These are phyloP conservation scores for Lepilemur ruficaudatus DNA, from an alignment of 2,797 vertebrate genomes.

Conservation along the genomic window DNA sequence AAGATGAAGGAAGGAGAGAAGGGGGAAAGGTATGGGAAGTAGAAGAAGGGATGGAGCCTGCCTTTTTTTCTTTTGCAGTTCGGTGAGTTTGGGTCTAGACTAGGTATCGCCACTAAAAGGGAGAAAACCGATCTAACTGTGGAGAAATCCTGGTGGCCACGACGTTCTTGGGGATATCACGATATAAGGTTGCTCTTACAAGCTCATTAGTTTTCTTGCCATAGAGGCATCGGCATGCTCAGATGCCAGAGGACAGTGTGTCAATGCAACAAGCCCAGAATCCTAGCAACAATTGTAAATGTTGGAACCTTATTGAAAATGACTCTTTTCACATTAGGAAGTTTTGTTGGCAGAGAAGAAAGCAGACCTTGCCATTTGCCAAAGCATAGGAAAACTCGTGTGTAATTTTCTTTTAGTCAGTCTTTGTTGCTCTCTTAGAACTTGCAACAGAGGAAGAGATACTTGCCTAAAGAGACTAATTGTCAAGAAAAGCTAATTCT, in stretches of 20 bases:
- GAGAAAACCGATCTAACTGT: neutral
- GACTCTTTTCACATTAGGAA: constrained; percentile 43
- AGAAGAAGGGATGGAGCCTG: neutral
- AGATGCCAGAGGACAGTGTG: constrained; percentile 18
- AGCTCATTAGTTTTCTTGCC: constrained; percentile 35
- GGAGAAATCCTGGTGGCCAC: neutral
- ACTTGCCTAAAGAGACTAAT: neutral
- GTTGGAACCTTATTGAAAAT: constrained; percentile 42
- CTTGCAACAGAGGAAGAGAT: neutral
- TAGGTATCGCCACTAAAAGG: neutral
- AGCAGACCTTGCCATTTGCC: constrained; percentile 36
- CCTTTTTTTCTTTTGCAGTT: neutral
- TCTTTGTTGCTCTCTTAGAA: neutral
- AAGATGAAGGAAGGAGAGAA: neutral
- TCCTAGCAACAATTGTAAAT: constrained; percentile 43
- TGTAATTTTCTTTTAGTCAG: neutral
- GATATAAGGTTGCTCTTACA: neutral
- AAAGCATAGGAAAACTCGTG: neutral
- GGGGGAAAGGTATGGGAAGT: neutral
- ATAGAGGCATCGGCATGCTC: neutral
- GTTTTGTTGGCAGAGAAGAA: constrained; percentile 40
- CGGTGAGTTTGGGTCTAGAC: neutral
- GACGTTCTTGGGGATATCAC: neutral
- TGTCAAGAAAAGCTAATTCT: neutral
- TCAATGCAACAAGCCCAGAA: constrained; percentile 40